Base-by-base conservation (phyloP, 2,113 vertebrate genomes). In the Xiphias gladius region DNA sequence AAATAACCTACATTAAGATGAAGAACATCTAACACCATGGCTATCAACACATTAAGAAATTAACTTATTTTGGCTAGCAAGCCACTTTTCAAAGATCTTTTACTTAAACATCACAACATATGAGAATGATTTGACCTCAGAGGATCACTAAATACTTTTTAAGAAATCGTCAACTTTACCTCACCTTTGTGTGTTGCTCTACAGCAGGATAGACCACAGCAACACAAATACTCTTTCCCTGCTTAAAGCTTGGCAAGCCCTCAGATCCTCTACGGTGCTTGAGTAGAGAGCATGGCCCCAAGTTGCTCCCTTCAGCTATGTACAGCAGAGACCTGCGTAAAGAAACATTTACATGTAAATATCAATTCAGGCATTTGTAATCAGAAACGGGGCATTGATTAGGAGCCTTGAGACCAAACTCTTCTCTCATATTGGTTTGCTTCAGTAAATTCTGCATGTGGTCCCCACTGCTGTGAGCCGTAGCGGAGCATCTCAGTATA, bases 181-280 rank as follows among this genome's bases (percentile, higher is more conserved):
- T 59, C 19, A 59, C 32, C 46, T 55, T 37, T 62, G 35, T 55
- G 10, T n/a, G 46, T 55, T 35, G 13, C 20, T 12, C 41, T 41
- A 68, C 61, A 66, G 22, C 22, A 26, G 17, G n/a, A 67, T n/a
- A 19, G 30, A 62, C 13, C 72, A 22, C 46, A 76, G 46, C 48
- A 48, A 77, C 39, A 32, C 48, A 35, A 26, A 74, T 35, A 28
- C 32, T 50, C 16, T 24, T 39, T 61, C 13, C 62, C 32, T 2
- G 22, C 55, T 64, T 39, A 9, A 39, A 65, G 43, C 48, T 55
- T 50, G 39, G n/a, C n/a, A 41, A 20, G 0, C 41, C 30, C 41
- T 71, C 39, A 28, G 35, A 20, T 71, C 28, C 48, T 73, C 22
- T 17, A n/a, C 12, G 4, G 69, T 10, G 13, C 68, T 65, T 10